phyloP scores from a whole-genome alignment of 37 sponge, comb jelly and placozoan genomes.

The Spongilla lacustris region DNA sequence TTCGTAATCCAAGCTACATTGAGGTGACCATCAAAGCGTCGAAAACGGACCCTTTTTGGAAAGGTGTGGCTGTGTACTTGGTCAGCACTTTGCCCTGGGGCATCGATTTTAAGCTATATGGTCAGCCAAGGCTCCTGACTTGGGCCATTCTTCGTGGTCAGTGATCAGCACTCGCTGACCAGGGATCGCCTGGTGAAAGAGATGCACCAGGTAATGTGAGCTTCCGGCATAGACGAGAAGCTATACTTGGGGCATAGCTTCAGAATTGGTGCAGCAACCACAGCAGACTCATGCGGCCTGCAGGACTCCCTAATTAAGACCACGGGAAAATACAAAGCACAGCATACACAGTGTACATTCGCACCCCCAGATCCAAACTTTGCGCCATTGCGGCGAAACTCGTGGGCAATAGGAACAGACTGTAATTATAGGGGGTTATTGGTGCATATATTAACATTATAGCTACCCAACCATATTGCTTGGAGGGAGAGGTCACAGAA shows the following conservation, averaged over 20 bases:
- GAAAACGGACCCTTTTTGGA: conserved; percentile 31
- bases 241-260: conserved; percentile 24
- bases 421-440: too few species aligned
- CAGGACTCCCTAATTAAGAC: conserved; percentile 23
- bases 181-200: background rate
- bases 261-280: conserved; percentile 35
- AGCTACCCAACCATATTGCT: too few species aligned
- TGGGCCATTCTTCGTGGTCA: conserved; percentile 7
- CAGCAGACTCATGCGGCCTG: conserved; percentile 12
- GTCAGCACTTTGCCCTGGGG: conserved; percentile 15
- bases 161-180: background rate
- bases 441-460: too few species aligned
- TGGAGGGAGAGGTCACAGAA: too few species aligned
- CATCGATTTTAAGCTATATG: conserved; percentile 5
- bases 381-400: too few species aligned
- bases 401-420: too few species aligned
- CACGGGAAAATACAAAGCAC: conserved; percentile 12
- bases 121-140: background rate
- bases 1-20: background rate
- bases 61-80: background rate
- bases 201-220: background rate
- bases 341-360: conserved; percentile 11
- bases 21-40: conserved; percentile 1
- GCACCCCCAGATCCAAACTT: background rate
- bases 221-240: background rate